A percentile compares a stretch with the other conserved stretches of the same genome.
Conservation (phyloP, 2,888 invertebrate genomes). For the Parelbella ahira region DNA sequence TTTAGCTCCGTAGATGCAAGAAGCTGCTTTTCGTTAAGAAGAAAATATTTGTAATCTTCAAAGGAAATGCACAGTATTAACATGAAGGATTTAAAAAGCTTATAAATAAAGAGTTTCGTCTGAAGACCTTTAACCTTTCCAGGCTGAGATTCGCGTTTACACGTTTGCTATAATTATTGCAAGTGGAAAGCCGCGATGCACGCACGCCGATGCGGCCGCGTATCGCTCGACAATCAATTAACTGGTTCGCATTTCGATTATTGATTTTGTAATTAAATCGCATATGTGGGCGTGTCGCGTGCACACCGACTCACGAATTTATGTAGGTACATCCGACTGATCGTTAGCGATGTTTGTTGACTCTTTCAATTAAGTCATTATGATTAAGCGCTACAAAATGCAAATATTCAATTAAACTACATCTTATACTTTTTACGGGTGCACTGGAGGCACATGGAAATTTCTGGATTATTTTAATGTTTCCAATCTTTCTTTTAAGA, state of each 20-base stretch:
- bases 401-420: conserved; percentile 18
- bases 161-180: conserved; percentile 32
- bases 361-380: conserved; percentile 54
- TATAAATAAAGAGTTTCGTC: too few relatives aligned
- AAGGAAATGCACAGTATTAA: too few relatives aligned
- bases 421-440: conserved; percentile 14
- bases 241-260: conserved; percentile 67
- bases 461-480: too few relatives aligned
- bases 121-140: too few relatives aligned
- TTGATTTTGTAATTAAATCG: conserved; percentile 77
- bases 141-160: conserved; percentile 22
- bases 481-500: too few relatives aligned
- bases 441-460: too few relatives aligned
- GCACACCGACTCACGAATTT: conserved; percentile 41
- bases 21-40: too few relatives aligned
- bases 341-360: conserved; percentile 48
- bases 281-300: conserved; percentile 55
- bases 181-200: conserved; percentile 47
- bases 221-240: conserved; percentile 69
- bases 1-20: too few relatives aligned
- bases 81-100: too few relatives aligned
- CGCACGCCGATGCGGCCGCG: conserved; percentile 54
- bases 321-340: conserved; percentile 42
- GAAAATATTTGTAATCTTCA: too few relatives aligned
- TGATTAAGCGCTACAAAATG: conserved; percentile 24